A percentile compares a stretch with the other conserved stretches of the same genome.
Evolutionary conservation across 2,797 vertebrate genomes (phyloP).

Genomic region (Pseudochirops corinnae): DNA sequence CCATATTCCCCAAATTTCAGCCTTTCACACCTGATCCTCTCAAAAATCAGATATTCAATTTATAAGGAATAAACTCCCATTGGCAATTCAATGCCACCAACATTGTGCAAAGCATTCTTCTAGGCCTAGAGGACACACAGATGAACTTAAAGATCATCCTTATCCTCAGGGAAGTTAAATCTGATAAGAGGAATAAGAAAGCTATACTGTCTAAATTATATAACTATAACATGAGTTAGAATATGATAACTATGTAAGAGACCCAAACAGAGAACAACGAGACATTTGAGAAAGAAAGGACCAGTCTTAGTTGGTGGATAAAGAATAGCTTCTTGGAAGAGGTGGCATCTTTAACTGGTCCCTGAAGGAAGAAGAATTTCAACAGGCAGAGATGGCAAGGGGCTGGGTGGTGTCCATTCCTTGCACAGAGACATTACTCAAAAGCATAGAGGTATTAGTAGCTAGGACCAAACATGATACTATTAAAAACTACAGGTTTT

Average conservation of each 20-base stretch:
- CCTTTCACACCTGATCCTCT: not conserved
- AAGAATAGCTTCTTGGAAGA: not conserved
- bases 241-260: not conserved
- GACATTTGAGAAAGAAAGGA: not conserved
- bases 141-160: not conserved
- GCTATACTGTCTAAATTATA: not conserved
- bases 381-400: not conserved
- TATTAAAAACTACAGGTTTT: not conserved
- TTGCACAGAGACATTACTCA: not conserved
- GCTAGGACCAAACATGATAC: not conserved
- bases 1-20: not conserved
- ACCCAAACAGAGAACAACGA: not conserved
- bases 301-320: not conserved
- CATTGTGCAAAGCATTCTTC: not conserved
- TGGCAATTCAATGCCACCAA: not conserved
- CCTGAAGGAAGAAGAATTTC: not conserved
- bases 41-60: not conserved
- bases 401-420: not conserved
- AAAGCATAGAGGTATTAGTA: not conserved
- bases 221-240: not conserved
- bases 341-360: not conserved
- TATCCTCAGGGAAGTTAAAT: not conserved
- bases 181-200: not conserved
- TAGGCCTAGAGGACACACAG: not conserved
- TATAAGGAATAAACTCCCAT: not conserved